A percentile compares a stretch with the other conserved stretches of the same genome.
phyloP scores from a whole-genome alignment of 2,113 vertebrate genomes.

The Rattus rattus region DNA sequence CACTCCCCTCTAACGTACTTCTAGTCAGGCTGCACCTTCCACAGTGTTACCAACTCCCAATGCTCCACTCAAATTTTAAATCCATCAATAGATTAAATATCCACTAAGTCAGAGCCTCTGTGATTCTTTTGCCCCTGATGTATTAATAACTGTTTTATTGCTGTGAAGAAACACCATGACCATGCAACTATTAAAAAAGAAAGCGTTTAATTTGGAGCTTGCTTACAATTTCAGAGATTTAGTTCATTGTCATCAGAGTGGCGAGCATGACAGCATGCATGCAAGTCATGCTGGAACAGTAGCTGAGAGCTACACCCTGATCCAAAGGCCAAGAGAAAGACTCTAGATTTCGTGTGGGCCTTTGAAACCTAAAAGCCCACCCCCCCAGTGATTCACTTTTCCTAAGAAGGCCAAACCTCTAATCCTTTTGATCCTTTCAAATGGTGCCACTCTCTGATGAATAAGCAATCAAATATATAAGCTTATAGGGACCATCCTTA shows the following conservation, averaged over 20 bases:
- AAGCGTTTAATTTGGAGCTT: neutral
- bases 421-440: neutral
- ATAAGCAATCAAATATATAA: neutral
- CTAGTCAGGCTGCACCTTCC: neutral
- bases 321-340: neutral
- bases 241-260: neutral
- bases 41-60: neutral
- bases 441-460: neutral
- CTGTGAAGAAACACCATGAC: neutral
- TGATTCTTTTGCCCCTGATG: neutral
- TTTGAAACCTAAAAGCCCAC: neutral
- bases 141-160: neutral
- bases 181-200: neutral
- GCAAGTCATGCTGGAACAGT: too few relatives aligned
- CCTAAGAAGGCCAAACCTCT: neutral
- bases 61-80: neutral
- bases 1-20: neutral
- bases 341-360: neutral
- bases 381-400: neutral
- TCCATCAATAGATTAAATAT: neutral
- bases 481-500: neutral
- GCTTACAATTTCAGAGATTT: neutral
- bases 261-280: too few relatives aligned
- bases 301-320: neutral
- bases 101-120: neutral